A percentile compares a stretch with the other conserved stretches of the same genome.
Conservation (phyloP, 2,888 invertebrate genomes). For the Vanessa cardui region DNA sequence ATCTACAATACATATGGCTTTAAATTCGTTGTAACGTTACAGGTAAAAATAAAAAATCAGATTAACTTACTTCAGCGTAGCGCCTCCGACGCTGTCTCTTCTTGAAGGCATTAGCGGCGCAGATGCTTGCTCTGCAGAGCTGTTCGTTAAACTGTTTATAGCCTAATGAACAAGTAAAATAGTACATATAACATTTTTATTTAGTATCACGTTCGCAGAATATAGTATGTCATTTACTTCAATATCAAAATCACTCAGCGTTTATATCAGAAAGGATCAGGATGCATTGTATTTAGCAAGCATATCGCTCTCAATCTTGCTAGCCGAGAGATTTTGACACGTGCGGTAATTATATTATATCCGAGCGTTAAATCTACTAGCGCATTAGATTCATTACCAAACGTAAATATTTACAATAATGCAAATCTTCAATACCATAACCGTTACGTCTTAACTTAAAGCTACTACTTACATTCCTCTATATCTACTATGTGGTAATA, state of each 20-base stretch:
- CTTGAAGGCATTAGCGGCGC: constrained; percentile 86
- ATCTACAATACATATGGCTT: not conserved
- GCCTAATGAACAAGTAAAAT: constrained; percentile 79
- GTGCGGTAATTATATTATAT: not conserved
- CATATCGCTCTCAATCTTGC: not conserved
- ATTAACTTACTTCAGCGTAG: constrained; percentile 79
- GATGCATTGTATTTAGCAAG: not conserved
- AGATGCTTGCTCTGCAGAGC: constrained; percentile 79
- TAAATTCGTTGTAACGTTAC: not conserved
- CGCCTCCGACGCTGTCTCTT: constrained; percentile 85
- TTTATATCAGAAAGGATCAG: not conserved
- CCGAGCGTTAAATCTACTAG: constrained; percentile 11
- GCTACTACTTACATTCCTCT: constrained; percentile 31
- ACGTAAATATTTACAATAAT: not conserved
- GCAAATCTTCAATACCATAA: not conserved
- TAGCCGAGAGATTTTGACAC: not conserved
- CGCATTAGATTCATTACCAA: constrained; percentile 1
- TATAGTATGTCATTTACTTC: not conserved
- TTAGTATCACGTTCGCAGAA: not conserved
- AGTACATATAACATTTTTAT: not conserved
- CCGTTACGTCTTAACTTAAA: constrained; percentile 9
- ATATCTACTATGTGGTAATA: constrained; percentile 4
- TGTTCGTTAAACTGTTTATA: constrained; percentile 89
- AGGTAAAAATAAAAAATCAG: not conserved
- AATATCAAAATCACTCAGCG: not conserved